These are phyloP conservation scores for Scelioninae gen. 2 DNA, from an alignment of 2,888 invertebrate genomes.

Conservation along the genomic window DNA sequence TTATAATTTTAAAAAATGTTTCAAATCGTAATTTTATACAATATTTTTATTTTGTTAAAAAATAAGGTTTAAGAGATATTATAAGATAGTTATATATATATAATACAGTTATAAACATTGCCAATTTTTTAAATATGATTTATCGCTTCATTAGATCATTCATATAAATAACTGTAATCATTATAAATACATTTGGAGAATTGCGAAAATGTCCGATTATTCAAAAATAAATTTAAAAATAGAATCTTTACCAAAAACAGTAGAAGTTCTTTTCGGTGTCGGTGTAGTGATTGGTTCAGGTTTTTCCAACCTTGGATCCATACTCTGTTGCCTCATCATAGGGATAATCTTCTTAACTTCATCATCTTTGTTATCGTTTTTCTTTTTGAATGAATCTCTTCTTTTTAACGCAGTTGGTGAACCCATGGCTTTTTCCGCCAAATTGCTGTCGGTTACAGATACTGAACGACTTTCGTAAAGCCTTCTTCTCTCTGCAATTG, in stretches of 20 bases:
- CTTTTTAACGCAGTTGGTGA: conserved; percentile 86
- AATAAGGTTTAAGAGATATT: no score
- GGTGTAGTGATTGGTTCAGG: conserved; percentile 76
- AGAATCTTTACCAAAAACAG: conserved; percentile 88
- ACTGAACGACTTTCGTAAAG: conserved; percentile 86
- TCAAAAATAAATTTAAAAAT: no score
- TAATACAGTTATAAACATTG: no score
- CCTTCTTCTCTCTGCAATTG: conserved; percentile 86
- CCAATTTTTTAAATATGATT: no score
- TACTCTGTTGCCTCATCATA: conserved; percentile 76
- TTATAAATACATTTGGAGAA: background rate
- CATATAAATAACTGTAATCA: no score
- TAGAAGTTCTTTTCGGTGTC: conserved; percentile 88
- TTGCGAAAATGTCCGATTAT: background rate
- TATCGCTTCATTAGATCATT: no score
- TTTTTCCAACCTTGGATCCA: conserved; percentile 76
- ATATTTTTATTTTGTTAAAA: no score
- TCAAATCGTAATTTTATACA: no score
- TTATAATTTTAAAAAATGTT: no score
- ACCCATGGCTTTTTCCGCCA: conserved; percentile 76
- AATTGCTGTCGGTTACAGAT: conserved; percentile 81
- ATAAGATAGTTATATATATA: no score
- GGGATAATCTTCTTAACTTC: conserved; percentile 75
- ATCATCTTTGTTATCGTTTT: conserved; percentile 77
- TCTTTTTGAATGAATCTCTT: conserved; percentile 83